Evolutionary conservation across 2,888 invertebrate genomes (phyloP).

Genomic region (Dusona sp.): DNA sequence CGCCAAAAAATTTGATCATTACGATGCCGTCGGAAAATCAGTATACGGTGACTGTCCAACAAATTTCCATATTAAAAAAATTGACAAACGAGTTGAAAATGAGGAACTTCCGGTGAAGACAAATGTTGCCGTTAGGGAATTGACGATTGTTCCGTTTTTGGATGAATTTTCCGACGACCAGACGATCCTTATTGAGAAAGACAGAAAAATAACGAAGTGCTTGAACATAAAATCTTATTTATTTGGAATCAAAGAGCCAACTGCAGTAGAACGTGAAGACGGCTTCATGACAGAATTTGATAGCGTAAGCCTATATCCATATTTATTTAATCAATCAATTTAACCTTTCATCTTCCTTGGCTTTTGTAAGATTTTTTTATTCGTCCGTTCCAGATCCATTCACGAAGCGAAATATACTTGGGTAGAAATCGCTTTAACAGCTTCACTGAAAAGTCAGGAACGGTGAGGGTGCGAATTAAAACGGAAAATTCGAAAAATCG

Average conservation of each 20-base stretch:
- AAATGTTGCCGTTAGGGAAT: background rate
- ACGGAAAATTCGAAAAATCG: background rate
- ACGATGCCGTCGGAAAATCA: conserved; percentile 20
- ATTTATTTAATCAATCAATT: no score
- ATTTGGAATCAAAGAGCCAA: no score
- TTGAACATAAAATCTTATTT: no score
- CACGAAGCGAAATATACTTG: conserved; percentile 35
- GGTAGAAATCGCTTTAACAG: conserved; percentile 34
- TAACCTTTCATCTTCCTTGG: background rate
- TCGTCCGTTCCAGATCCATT: conserved; percentile 26
- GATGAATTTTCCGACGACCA: no score
- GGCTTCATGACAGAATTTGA: no score
- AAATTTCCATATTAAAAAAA: no score
- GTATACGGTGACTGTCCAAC: conserved; percentile 15
- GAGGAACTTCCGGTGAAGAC: background rate
- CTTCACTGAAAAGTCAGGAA: conserved; percentile 33
- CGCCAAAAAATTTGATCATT: background rate
- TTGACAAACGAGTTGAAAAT: background rate
- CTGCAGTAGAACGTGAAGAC: no score
- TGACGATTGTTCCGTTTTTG: background rate
- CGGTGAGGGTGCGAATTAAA: background rate
- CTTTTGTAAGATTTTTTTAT: background rate
- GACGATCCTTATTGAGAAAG: no score
- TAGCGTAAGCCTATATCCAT: conserved; percentile 7
- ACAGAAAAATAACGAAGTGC: no score